A percentile compares a stretch with the other conserved stretches of the same genome.
phyloP scores from a whole-genome alignment of 92 coral and sea anemone genomes.

The Pocillopora meandrina region DNA sequence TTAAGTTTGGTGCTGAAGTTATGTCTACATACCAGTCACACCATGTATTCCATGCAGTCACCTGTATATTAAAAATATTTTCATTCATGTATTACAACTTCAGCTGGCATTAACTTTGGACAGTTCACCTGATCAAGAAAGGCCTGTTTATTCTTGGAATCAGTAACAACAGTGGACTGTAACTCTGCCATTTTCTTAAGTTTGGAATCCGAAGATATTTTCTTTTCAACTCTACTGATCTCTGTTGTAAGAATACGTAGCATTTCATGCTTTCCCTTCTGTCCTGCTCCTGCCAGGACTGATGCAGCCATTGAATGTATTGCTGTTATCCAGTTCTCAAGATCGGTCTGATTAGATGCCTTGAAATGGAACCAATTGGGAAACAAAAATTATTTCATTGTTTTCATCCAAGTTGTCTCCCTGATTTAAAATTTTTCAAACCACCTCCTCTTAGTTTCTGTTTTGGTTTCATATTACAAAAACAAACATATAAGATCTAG shows the following conservation, averaged over 20 bases:
- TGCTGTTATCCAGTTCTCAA: slow-evolving; percentile 96
- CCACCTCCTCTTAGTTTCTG: too few relatives aligned
- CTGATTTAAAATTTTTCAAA: too few relatives aligned
- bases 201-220: slow-evolving; percentile 89
- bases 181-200: slow-evolving; percentile 99
- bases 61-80: too few relatives aligned
- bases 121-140: slow-evolving; percentile 83
- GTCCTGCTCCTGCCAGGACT: slow-evolving; percentile 74
- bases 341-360: slow-evolving; percentile 96
- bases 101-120: background rate
- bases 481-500: too few relatives aligned
- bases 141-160: slow-evolving; percentile 87
- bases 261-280: slow-evolving; percentile 88
- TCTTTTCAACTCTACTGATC: slow-evolving; percentile 68
- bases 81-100: background rate
- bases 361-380: background rate
- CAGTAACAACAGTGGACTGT: slow-evolving; percentile 94
- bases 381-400: background rate
- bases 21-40: too few relatives aligned
- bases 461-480: too few relatives aligned
- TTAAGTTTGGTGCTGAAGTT: too few relatives aligned
- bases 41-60: too few relatives aligned
- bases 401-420: too few relatives aligned
- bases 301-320: slow-evolving; percentile 94
- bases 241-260: slow-evolving; percentile 59